Evolutionary conservation across 2,888 invertebrate species (phyloP).

Genomic region (Agonopterix subpropinquella): DNA sequence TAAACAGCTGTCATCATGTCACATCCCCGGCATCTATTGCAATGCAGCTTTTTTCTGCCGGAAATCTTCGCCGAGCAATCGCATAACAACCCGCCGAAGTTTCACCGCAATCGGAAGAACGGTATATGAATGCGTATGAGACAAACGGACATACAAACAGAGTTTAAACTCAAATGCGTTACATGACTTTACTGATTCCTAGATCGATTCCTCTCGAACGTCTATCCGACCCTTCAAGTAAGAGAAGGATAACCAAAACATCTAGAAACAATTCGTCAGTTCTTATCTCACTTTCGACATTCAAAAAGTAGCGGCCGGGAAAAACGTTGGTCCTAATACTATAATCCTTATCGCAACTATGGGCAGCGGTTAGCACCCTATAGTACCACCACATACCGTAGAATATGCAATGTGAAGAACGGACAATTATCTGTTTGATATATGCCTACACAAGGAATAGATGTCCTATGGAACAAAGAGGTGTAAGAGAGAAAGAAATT

Average conservation of each 20-base stretch:
- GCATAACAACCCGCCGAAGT: too few relatives aligned
- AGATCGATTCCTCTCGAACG: too few relatives aligned
- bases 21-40: too few relatives aligned
- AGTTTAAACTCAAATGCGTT: too few relatives aligned
- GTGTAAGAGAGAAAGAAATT: neutral
- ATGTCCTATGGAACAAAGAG: neutral
- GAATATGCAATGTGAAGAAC: neutral
- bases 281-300: slow-evolving; percentile 4
- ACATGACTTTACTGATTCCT: too few relatives aligned
- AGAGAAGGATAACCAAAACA: neutral
- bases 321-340: slow-evolving; percentile 3
- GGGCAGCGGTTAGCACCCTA: slow-evolving; percentile 6
- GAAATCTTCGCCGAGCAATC: too few relatives aligned
- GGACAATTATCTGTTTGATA: neutral
- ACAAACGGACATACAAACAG: too few relatives aligned
- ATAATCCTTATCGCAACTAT: slow-evolving; percentile 8
- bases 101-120: too few relatives aligned
- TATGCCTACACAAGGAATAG: neutral
- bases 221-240: neutral
- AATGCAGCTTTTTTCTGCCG: too few relatives aligned
- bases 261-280: slow-evolving; percentile 8
- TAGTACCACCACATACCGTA: neutral
- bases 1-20: too few relatives aligned
- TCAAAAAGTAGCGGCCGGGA: slow-evolving; percentile 3
- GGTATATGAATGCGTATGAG: too few relatives aligned